Evolutionary conservation across 2,797 vertebrate species (phyloP), one percentile per base, ranked within the genome.

Genomic region (Brachymystax lenok): DNA sequence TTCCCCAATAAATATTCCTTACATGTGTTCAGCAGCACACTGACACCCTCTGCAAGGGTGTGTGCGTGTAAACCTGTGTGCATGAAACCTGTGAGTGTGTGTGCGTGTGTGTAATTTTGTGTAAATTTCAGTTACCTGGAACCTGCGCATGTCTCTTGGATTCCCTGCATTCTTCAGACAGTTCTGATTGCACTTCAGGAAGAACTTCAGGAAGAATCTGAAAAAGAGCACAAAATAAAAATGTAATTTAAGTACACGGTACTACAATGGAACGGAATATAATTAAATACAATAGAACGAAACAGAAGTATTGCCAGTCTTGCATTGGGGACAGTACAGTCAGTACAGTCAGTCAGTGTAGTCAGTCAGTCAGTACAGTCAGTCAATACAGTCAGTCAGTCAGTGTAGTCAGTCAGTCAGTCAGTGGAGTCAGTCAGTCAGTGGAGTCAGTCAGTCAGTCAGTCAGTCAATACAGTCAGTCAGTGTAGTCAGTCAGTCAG

Each of bases 131-230:
- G 88, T 90, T 96, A 99, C 98, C 98, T 99, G 98, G 95, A 99
- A 99, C 95, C 98, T 96, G 90, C 98, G 98, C 98, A 99, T 99
- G 88, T 99, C 98, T 88, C 98, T 92, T 1, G 98, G 98, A 93
- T 99, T 99, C 91, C 98, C 98, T 93, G 98, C 98, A 98, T 99
- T 99, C 97, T 99, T 99, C 97, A 99, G 94, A 94, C 98, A 99
- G 95, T 99, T 99, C 96, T 99, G 98, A 97, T 99, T 99, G 96
- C 98, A 99, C 96, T 99, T 99, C 95, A 99, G 98, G 93, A 99
- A 99, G 96, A 99, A 98, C 95, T 99, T 99, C 90, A 99, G 94
- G 94, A 99, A 99, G 96, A 99, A 99, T 97, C 98, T 99, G 95
- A 79, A 95, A 95, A 77, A 94, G 19, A 73, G 40, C 19, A 16